A percentile compares a stretch with the other conserved stretches of the same genome.
phyloP scores from a whole-genome alignment of 2,797 vertebrate genomes.

The Molossus alvarezi region DNA sequence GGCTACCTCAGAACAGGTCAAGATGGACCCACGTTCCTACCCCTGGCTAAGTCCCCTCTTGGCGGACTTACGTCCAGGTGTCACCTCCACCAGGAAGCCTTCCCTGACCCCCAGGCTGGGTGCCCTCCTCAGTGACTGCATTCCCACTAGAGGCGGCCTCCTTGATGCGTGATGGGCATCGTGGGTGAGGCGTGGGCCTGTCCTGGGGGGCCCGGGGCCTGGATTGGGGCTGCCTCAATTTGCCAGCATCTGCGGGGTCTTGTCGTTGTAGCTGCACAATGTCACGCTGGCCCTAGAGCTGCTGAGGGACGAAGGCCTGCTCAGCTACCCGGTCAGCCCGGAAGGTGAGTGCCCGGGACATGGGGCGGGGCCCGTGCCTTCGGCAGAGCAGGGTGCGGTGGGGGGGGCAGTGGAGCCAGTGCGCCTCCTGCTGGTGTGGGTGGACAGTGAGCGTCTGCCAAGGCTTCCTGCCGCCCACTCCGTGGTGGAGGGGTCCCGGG shows the following conservation, averaged over 20 bases:
- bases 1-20: not conserved
- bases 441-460: accelerated
- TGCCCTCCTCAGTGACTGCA: not conserved
- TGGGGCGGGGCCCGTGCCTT: not conserved
- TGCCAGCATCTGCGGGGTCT: not conserved
- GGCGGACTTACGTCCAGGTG: not conserved
- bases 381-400: not conserved
- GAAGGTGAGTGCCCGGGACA: conserved; percentile 91
- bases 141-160: not conserved
- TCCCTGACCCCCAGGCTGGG: accelerated
- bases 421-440: not conserved
- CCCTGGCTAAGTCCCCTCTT: not conserved
- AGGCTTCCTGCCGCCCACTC: not conserved
- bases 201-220: not conserved
- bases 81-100: conserved; percentile 28
- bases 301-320: conserved; percentile 91
- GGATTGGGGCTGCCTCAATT: not conserved
- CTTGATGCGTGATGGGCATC: accelerated
- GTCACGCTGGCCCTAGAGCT: conserved; percentile 95
- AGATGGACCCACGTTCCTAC: not conserved
- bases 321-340: conserved; percentile 90
- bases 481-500: accelerated
- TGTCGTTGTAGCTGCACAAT: conserved; percentile 93
- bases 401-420: accelerated
- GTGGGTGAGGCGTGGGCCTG: not conserved